A percentile compares a stretch with the other conserved stretches of the same genome.
These are phyloP conservation scores for Drosophila seguyi DNA, from an alignment of 1,140 invertebrate species.

Conservation along the genomic window DNA sequence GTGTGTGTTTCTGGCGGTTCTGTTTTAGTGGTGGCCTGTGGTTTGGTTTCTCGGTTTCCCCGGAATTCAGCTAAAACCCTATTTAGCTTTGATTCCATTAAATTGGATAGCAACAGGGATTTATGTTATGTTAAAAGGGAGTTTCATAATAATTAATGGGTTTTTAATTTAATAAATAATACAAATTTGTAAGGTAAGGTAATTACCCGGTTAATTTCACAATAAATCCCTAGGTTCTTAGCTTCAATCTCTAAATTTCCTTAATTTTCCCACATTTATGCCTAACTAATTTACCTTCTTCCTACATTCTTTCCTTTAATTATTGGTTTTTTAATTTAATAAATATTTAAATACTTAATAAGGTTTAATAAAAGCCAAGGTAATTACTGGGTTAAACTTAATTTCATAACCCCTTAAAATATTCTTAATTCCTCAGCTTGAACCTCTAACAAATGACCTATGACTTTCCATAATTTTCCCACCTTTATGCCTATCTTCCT, in stretches of 20 bases:
- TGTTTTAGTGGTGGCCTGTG: constrained; percentile 31
- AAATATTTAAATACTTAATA: no score
- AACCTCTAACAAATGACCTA: background rate
- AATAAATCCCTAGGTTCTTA: no score
- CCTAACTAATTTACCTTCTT: no score
- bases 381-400: background rate
- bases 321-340: no score
- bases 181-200: no score
- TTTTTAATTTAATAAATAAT: no score
- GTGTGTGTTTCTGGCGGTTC: constrained; percentile 14
- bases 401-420: background rate
- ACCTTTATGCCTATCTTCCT: background rate
- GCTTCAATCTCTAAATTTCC: no score
- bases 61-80: constrained; percentile 1
- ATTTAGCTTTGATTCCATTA: constrained; percentile 32
- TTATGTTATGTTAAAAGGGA: background rate
- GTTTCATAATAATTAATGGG: no score
- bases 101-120: background rate
- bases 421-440: background rate
- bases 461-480: background rate
- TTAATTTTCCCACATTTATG: no score
- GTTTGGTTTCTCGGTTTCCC: constrained; percentile 7
- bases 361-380: no score
- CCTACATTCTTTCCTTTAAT: no score
- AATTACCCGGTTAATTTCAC: no score